phyloP scores from a whole-genome alignment of 2,113 vertebrate genomes.

The Gnathonemus longibarbis region DNA sequence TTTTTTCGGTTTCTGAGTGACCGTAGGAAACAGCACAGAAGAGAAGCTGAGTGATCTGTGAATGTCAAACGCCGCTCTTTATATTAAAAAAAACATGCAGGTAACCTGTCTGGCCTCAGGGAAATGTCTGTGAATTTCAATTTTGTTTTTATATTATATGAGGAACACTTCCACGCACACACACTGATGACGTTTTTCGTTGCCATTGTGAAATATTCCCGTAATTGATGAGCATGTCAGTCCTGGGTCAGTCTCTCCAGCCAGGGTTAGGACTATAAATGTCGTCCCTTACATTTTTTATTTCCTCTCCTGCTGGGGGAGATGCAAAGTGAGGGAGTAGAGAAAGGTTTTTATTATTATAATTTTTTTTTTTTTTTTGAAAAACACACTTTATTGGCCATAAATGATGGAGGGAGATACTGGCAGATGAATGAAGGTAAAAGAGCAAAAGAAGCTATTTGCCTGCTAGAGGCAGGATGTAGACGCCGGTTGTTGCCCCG shows the following conservation, averaged over 20 bases:
- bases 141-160: neutral
- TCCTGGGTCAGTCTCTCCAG: neutral
- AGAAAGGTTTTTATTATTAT: neutral
- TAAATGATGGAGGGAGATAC: neutral
- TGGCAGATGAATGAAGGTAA: neutral
- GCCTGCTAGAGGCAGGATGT: neutral
- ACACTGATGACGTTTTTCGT: neutral
- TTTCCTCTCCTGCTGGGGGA: neutral
- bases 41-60: neutral
- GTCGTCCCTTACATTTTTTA: neutral
- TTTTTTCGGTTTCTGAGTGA: neutral
- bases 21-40: neutral
- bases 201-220: neutral
- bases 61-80: neutral
- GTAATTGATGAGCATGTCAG: neutral
- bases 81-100: neutral
- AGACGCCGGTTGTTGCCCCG: neutral
- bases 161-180: neutral
- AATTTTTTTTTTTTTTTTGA: neutral
- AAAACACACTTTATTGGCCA: neutral
- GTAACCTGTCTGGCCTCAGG: neutral
- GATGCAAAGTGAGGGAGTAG: neutral
- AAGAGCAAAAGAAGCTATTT: neutral
- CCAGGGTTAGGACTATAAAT: neutral
- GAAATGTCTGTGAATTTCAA: neutral